Evolutionary conservation across 2,888 invertebrate genomes (phyloP), one percentile per base, ranked within the genome.

Genomic region (Aspidiotus rigidus): DNA sequence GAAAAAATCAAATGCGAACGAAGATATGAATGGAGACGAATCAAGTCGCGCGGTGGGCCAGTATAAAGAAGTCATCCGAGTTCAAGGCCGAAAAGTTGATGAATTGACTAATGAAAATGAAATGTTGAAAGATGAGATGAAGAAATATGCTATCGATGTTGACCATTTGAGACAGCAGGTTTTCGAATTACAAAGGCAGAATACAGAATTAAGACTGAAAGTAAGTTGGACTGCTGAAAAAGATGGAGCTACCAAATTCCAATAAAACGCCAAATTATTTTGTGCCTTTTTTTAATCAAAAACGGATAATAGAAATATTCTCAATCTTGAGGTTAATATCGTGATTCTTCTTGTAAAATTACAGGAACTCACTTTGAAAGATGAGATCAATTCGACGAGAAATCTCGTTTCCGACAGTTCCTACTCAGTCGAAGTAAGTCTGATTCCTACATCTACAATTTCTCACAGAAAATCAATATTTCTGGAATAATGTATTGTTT

Each of bases 1-100:
- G 10, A 66, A 69, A 7, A 72, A 71, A 16, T 75, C 79, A 42
- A 71, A 64, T n/a, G 63, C 70, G 1, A 72, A 72, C 69, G 72
- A 72, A 11, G 69, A 70, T 49, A 64, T 71, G 13, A 71, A 70
- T 7, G 13, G 41, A 9, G 56, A 55, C 7, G 42, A 40, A 16
- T 62, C 69, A 59, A 81, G 82, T 0, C 83, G 83, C 73, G 73
- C 79, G 49, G 79, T 92, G 55, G 79, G 84, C 40, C 92, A 93
- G 78, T 95, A 94, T 79, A 94, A 94, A 80, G 85, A 87, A 71
- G 82, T 97, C 66, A 97, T 97, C 74, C 83, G 93, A 71, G 91
- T 93, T 74, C 95, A 97, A 79, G 93, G 93, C 78, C 82, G 81
- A 49, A 82, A 86, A 73, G 79, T 87, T 13, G 69, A 64, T 8